Conservation (phyloP, 2,888 invertebrate species). For the Drosophila infuscata region DNA sequence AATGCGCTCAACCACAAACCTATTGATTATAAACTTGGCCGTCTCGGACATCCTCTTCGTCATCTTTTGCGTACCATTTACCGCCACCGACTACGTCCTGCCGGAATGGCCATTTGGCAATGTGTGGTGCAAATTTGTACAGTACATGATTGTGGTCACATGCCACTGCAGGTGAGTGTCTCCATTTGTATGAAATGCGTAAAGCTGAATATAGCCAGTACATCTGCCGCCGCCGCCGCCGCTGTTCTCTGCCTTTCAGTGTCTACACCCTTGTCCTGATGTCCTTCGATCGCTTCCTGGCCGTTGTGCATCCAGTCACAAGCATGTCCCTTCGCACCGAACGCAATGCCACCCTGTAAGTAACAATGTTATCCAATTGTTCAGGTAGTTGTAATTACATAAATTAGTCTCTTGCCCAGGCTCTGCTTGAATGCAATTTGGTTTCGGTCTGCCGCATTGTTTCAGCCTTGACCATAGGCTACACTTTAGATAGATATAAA, state of each 20-base stretch:
- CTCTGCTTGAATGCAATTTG: background rate
- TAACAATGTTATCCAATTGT: conserved; percentile 31
- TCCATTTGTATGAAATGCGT: background rate
- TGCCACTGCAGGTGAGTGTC: conserved; percentile 89
- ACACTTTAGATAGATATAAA: conserved; percentile 10
- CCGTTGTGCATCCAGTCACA: conserved; percentile 96
- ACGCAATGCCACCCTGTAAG: conserved; percentile 89
- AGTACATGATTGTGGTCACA: conserved; percentile 96
- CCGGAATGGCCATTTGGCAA: conserved; percentile 96
- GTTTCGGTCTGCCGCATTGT: conserved; percentile 1
- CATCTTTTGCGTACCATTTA: conserved; percentile 97
- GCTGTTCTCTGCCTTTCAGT: conserved; percentile 84
- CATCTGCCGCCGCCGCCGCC: background rate
- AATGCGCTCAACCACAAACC: conserved; percentile 97
- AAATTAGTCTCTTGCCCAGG: conserved; percentile 30
- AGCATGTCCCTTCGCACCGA: conserved; percentile 94
- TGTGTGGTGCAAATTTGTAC: conserved; percentile 93
- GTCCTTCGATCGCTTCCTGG: conserved; percentile 96
- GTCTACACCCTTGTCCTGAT: conserved; percentile 97
- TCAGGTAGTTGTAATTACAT: conserved; percentile 21
- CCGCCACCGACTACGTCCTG: conserved; percentile 95
- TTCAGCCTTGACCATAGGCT: background rate
- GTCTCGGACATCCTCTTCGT: conserved; percentile 96
- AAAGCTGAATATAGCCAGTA: background rate
- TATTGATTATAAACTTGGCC: conserved; percentile 95